Base-by-base conservation (phyloP, 2,797 vertebrate genomes). In the Macroramphosus scolopax region DNA sequence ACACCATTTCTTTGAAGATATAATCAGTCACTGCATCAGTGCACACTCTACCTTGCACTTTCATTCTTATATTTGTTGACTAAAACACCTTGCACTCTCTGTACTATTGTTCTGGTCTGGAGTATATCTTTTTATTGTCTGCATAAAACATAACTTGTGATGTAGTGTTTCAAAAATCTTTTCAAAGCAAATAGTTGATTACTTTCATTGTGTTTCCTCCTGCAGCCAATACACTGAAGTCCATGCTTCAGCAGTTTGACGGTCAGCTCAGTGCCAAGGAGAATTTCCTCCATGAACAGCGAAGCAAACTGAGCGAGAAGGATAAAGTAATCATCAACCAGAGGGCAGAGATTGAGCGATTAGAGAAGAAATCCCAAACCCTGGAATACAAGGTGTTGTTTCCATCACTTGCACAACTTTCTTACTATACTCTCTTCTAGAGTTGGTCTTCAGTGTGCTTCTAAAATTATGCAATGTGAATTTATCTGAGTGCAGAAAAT, bases 291-390 rank as follows among this genome's bases (percentile, higher is more conserved):
- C 91, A 94, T 1, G 86, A 91, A 8, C 91, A 91, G 31, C 73
- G 59, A 24, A 89, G 84, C 51, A 93, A 91, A 45, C 77, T 98
- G 22, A 68, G 78, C 0, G 95, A 98, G 43, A 96, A 91, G 45
- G 94, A 98, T 18, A 94, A 87, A 72, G 34, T 89, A 39, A 90
- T 98, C 32, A 10, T 69, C 4, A 89, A 71, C 60, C 95, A 98
- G 78, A 95, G 72, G 63, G 29, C 48, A 0, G 95, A 97, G 77
- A 53, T 97, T 0, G 96, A 98, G 7, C 89, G 93, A 0, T 61
- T 95, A 32, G 95, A 96, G 70, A 98, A 97, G 79, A 98, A 95
- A 75, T 91, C 90, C 17, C 96, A 94, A 80, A 97, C 93, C 8
- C 73, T 99, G 65, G 95, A 98, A 48, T 95, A 94, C 64, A 98